Base-by-base conservation (phyloP, 1,140 invertebrate genomes). In the Pogonomyrmex barbatus region DNA sequence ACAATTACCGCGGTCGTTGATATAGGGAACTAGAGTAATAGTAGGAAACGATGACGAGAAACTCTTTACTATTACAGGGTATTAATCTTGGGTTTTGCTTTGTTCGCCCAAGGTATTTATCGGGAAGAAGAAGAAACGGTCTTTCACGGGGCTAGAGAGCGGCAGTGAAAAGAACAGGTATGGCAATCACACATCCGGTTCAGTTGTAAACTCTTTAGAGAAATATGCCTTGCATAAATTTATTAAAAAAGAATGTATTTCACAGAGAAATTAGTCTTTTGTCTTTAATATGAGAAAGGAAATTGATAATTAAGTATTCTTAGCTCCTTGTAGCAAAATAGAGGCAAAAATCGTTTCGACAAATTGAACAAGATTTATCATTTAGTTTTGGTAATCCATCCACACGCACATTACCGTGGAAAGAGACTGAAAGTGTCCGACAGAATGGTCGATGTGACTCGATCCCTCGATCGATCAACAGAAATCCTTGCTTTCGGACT, bases 1-100 rank as follows among this genome's bases (percentile, higher is more conserved):
- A 86, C 85, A 90, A 90, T 90, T 90, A 88, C 89, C 81, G 89
- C 87, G 87, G 86, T 90, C 88, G 89, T 90, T 90, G 87, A 90
- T 88, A 87, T 79, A 87, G 84, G 39, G 33, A 87, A 85, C 78
- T 87, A 68, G 88, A 87, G 84, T 89, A 89, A 89, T 89, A 89
- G 84, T 85, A 73, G 84, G 70, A 68, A 65, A 58, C 84, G 88
- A 86, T 85, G 85, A 89, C 84, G 75, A 89, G 88, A 89, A 85
- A 87, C 81, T 89, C 76, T 89, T 89, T 89, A 54, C 78, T 89
- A 89, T 89, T 89, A 88, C 77, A 45, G 87, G 77, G 88, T 79
- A 85, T 89, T 89, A 86, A 89, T 68, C 68, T 86, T 71, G 87
- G 10, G n/a, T 60, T 47, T 62, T 75, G 79, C 79, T 83, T 83